Evolutionary conservation across 2,888 invertebrate genomes (phyloP).

Genomic region (Belgica antarctica): DNA sequence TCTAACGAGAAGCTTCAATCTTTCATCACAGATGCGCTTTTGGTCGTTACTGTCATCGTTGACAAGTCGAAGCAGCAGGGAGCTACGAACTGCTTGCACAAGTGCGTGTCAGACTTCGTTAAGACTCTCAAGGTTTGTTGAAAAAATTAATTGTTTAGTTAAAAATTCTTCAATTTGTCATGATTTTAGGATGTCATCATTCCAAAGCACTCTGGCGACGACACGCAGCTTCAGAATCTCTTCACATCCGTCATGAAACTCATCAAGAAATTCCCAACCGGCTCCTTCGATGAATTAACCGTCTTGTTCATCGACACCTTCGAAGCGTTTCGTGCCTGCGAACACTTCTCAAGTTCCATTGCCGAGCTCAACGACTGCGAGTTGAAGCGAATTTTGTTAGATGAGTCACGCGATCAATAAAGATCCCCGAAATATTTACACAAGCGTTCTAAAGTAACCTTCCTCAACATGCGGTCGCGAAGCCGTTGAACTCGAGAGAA

Average conservation of each 20-base stretch:
- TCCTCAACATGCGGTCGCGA: not conserved
- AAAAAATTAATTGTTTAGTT: not conserved
- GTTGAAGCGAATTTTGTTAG: conserved; percentile 30
- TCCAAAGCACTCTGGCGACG: not conserved
- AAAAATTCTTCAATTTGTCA: not conserved
- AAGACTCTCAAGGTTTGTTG: conserved; percentile 19
- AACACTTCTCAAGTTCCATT: not conserved
- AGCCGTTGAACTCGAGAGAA: not conserved
- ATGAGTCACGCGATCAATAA: not conserved
- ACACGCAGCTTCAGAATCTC: not conserved
- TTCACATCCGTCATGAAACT: conserved; percentile 6
- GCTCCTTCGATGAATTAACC: not conserved
- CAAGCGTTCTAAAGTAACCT: too few species aligned
- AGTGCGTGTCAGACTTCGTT: conserved; percentile 33
- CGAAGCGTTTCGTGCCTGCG: not conserved
- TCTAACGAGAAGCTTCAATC: conserved; percentile 47
- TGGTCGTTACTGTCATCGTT: conserved; percentile 16
- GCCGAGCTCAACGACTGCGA: conserved; percentile 18
- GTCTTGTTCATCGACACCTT: conserved; percentile 29
- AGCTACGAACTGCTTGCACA: conserved; percentile 22
- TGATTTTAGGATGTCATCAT: conserved; percentile 19
- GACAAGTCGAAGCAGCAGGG: conserved; percentile 16
- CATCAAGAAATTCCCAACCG: conserved; percentile 19
- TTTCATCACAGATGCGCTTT: conserved; percentile 20
- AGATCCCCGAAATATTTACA: not conserved